Evolutionary conservation across 2,113 vertebrate species (phyloP).

Genomic region (Cyanistes caeruleus): DNA sequence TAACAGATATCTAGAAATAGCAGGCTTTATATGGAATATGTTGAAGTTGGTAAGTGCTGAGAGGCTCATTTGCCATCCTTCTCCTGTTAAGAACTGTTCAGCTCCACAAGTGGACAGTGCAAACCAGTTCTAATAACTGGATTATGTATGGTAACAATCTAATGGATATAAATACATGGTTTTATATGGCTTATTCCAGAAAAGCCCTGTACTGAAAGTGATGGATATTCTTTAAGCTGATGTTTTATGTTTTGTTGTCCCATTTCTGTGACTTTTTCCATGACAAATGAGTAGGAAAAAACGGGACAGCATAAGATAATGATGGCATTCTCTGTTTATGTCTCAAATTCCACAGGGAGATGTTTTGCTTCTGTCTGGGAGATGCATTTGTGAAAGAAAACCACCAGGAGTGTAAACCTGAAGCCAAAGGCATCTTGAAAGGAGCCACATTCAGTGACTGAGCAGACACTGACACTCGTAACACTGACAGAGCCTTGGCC

Average conservation of each 20-base stretch:
- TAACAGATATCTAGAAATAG: slow-evolving; percentile 31
- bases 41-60: not conserved
- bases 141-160: not conserved
- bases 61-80: not conserved
- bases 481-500: not conserved
- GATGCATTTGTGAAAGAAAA: not conserved
- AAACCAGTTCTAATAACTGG: not conserved
- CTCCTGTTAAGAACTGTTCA: not conserved
- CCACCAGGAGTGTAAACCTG: not conserved
- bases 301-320: not conserved
- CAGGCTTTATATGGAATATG: not conserved
- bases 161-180: not conserved
- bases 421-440: not conserved
- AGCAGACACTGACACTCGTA: not conserved
- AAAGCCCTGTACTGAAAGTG: not conserved
- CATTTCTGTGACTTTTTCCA: not conserved
- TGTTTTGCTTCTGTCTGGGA: not conserved
- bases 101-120: not conserved
- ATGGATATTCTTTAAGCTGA: not conserved
- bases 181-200: not conserved
- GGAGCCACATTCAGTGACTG: fast-evolving
- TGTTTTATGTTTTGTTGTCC: not conserved
- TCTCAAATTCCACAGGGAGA: not conserved
- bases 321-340: not conserved
- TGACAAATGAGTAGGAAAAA: not conserved